Percentiles rank a stretch among this genome's conserved stretches.
phyloP scores from a whole-genome alignment of 2,113 vertebrate species.

The Vulpes ferrilata region DNA sequence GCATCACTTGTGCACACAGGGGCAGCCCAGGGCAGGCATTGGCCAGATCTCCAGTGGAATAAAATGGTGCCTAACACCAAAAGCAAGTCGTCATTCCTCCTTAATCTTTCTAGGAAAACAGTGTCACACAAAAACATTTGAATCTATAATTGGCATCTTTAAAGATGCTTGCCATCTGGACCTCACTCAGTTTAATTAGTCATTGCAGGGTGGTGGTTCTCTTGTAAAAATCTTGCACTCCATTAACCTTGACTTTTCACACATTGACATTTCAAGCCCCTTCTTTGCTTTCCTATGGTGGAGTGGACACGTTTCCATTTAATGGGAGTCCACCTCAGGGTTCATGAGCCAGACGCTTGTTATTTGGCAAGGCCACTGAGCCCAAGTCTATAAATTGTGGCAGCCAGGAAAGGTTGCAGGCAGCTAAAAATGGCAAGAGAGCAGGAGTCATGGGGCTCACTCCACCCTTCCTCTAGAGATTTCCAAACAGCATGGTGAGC shows the following conservation, averaged over 20 bases:
- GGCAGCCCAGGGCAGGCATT: too few relatives aligned
- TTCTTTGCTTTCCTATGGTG: constrained; percentile 71
- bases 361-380: constrained; percentile 70
- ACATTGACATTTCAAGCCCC: constrained; percentile 75
- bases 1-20: rapidly evolving
- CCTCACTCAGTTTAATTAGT: constrained; percentile 80
- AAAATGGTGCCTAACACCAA: neutral
- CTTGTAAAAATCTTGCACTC: constrained; percentile 81
- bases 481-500: constrained; percentile 45
- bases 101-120: constrained; percentile 84
- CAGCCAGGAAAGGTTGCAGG: constrained; percentile 79
- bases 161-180: constrained; percentile 81
- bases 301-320: constrained; percentile 76
- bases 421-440: constrained; percentile 76
- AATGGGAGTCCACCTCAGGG: constrained; percentile 71
- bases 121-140: constrained; percentile 72
- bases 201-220: constrained; percentile 72
- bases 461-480: constrained; percentile 75
- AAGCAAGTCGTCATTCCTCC: constrained; percentile 36
- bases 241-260: constrained; percentile 81
- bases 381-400: constrained; percentile 74
- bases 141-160: constrained; percentile 81
- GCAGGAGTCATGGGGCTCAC: constrained; percentile 55
- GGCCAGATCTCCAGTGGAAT: neutral
- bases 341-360: constrained; percentile 77